These are phyloP conservation scores for Mola mola DNA, from an alignment of 2,113 vertebrate species.

Conservation along the genomic window DNA sequence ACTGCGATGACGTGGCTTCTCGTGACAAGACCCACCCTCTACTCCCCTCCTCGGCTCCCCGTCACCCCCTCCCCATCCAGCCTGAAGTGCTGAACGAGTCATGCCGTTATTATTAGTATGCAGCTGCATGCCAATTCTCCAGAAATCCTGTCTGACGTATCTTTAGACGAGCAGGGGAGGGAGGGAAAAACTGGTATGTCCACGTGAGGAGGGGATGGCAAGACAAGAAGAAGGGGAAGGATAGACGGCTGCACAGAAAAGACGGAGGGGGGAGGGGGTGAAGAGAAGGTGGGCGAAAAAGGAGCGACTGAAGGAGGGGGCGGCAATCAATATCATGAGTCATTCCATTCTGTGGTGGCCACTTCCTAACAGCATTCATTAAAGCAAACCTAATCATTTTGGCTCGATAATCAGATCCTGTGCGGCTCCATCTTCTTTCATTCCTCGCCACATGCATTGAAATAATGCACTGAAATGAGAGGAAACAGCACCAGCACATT, in stretches of 20 bases:
- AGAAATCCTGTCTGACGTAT: constrained; percentile 6
- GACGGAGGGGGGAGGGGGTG: background rate
- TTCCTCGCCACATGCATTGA: constrained; percentile 15
- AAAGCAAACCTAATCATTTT: constrained; percentile 79
- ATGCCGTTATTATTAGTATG: constrained; percentile 47
- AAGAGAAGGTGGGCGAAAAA: background rate
- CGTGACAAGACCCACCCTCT: constrained; percentile 51
- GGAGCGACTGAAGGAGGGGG: constrained; percentile 27
- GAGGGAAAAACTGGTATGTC: background rate
- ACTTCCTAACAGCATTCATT: constrained; percentile 82
- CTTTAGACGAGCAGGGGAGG: background rate
- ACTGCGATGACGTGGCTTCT: constrained; percentile 67
- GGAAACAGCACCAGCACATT: constrained; percentile 7
- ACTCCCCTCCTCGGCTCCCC: background rate
- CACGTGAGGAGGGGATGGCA: background rate
- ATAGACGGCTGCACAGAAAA: background rate
- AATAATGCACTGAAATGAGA: constrained; percentile 25
- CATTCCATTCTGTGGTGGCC: constrained; percentile 78
- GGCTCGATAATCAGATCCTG: constrained; percentile 67
- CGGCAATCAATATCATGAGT: constrained; percentile 81
- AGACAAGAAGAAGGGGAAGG: background rate
- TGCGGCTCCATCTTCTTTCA: constrained; percentile 49
- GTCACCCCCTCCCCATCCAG: constrained; percentile 16
- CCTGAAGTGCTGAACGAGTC: constrained; percentile 32
- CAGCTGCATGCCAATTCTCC: constrained; percentile 33